Evolutionary conservation across 2,888 invertebrate genomes (phyloP).

Genomic region (Pediacus dermestoides): DNA sequence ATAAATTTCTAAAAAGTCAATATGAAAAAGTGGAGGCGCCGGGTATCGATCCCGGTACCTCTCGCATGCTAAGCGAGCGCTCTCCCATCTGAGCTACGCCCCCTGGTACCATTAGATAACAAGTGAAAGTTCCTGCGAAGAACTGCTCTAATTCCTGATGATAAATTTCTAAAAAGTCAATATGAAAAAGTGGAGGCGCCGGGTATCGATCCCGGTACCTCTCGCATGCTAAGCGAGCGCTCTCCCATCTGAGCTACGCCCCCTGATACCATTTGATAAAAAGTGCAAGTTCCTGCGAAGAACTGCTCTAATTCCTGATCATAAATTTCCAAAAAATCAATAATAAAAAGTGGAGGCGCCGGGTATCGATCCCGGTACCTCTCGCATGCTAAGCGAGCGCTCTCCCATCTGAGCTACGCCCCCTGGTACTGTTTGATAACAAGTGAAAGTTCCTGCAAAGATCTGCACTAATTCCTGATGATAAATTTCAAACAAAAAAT

Average conservation of each 20-base stretch:
- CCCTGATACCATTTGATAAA: no score
- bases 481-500: no score
- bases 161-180: no score
- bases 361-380: conserved; percentile 48
- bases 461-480: no score
- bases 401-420: conserved; percentile 46
- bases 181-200: conserved; percentile 44
- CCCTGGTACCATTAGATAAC: no score
- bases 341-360: conserved; percentile 44
- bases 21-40: conserved; percentile 44
- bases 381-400: conserved; percentile 49
- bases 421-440: conserved; percentile 31
- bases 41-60: conserved; percentile 48
- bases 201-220: conserved; percentile 48
- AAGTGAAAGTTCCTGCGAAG: no score
- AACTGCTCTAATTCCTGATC: no score
- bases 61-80: conserved; percentile 49
- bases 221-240: conserved; percentile 49
- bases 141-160: no score
- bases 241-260: conserved; percentile 46
- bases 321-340: no score
- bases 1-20: no score
- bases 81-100: conserved; percentile 46
- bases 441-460: no score
- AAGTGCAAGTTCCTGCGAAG: no score